Evolutionary conservation across 2,797 vertebrate species (phyloP), one percentile per base, ranked within the genome.

Genomic region (Xiphorhynchus erythropygius): DNA sequence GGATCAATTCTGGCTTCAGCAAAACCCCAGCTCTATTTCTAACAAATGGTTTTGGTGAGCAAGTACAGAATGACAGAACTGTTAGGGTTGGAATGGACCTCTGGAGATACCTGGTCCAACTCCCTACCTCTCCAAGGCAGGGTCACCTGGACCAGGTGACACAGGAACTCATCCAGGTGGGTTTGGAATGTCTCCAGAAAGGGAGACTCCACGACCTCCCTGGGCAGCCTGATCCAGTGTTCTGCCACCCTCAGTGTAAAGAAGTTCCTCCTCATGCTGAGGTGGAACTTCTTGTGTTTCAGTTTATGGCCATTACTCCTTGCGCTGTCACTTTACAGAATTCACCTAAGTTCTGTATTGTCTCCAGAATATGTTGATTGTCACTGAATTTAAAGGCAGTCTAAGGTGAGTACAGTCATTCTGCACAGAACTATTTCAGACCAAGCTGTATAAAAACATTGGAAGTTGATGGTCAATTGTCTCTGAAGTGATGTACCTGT

Each of bases 401-500:
- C n/a, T 11, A 1, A 52, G 30, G 21, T 16, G 17, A 63, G 10
- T 5, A 2, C 18, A 3, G 8, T 14, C 10, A 7, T 12, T 25
- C 16, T 13, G 7, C n/a, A 9, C 9, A 37, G 60, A 28, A 15
- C 27, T 22, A 11, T 8, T 21, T 11, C 33, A 41, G 23, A 6
- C 19, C 24, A 27, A 14, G 25, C 23, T 10, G 6, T 22, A 4
- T 49, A 13, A n/a, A 86, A 47, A 12, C 46, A 9, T 1, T 23
- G 52, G 14, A 62, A 52, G 18, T 9, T 41, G 42, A 14, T 11
- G 11, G 24, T 19, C 21, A 52, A 0, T 33, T 53, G 4, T 3
- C 10, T 30, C 23, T 18, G 15, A 73, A 50, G 30, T 4, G 46
- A 21, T 24, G 1, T 6, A 1, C 18, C 2, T 52, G 0, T 7